A percentile compares a stretch with the other conserved stretches of the same genome.
These are phyloP conservation scores for Myotis pilosus DNA, from an alignment of 2,797 vertebrate genomes.

Conservation along the genomic window DNA sequence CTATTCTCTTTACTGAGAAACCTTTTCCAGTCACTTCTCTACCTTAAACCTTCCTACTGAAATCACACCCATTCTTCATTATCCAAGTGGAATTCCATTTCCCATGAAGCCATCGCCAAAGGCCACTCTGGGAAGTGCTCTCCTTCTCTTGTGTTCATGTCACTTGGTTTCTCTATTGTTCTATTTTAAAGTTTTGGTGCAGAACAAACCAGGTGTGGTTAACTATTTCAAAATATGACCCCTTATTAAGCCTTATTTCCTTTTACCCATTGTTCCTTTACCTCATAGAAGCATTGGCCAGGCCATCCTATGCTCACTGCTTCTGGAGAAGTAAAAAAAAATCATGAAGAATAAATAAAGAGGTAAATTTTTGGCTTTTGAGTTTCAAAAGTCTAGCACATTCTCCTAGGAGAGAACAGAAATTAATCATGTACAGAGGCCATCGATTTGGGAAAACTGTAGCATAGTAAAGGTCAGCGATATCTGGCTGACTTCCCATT, in stretches of 20 bases:
- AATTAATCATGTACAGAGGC: neutral
- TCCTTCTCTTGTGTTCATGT: neutral
- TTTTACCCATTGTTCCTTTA: neutral
- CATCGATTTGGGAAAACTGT: neutral
- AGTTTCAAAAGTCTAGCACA: neutral
- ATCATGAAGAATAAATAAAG: neutral
- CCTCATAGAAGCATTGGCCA: neutral
- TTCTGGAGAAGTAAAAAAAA: neutral
- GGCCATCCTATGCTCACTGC: too few species aligned
- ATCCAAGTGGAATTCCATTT: neutral
- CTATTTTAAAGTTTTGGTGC: neutral
- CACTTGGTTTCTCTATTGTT: neutral
- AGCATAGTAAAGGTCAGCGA: neutral
- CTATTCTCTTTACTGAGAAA: neutral
- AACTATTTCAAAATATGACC: neutral
- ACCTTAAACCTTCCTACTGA: neutral
- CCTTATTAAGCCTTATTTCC: neutral
- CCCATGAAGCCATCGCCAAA: neutral
- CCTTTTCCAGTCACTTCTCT: neutral
- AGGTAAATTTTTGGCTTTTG: neutral
- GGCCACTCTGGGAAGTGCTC: neutral
- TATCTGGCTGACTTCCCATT: neutral
- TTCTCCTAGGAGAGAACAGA: neutral
- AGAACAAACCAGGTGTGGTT: neutral
- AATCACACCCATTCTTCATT: neutral